Base-by-base conservation (phyloP, 1,140 invertebrate species). In the Tribolium castaneum region DNA sequence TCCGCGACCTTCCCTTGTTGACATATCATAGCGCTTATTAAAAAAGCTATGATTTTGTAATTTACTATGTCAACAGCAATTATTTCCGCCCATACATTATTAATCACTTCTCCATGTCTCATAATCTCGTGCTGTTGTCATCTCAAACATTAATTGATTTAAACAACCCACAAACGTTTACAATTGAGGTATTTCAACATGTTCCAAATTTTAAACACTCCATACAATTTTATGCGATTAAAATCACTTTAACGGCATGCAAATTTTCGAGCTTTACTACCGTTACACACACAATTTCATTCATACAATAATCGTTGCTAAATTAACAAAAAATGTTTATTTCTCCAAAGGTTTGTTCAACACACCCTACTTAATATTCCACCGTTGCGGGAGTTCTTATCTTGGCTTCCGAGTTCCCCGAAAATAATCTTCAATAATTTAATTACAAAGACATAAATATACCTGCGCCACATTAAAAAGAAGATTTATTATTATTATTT, bases 41-140 rank as follows among this genome's bases (percentile, higher is more conserved):
- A 66, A 66, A 66, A 66, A 66, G 59, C 25, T 66, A 66, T 35
- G 19, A 66, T 66, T 66, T 66, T 66, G 3, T 66, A 66, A 66
- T 66, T 66, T 66, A 39, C 59, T 66, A 66, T 66, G 59, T 66
- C 59, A 66, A 66, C 54, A 59, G 12, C 59, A 66, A 66, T 66
- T 66, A 66, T 66, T 35, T 66, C 59, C 25, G 5, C 5, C 12
- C 30, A 22, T 66, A 35, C 59, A 66, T 66, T 66, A 66, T 66
- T 66, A 66, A 66, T 35, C 30, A 35, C 12, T 12, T 14, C 12
- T 35, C 59, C 59, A 66, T 22, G 9, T 35, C 59, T 35, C n/a
- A 12, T 35, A n/a, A 66, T 66, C 12, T 16, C 13, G 9, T 16
- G 16, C 14, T 19, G n/a, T 12, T 16, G 9, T 13, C 13, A 56